phyloP scores from a whole-genome alignment of 2,113 vertebrate species.

The Pyxicephalus adspersus region DNA sequence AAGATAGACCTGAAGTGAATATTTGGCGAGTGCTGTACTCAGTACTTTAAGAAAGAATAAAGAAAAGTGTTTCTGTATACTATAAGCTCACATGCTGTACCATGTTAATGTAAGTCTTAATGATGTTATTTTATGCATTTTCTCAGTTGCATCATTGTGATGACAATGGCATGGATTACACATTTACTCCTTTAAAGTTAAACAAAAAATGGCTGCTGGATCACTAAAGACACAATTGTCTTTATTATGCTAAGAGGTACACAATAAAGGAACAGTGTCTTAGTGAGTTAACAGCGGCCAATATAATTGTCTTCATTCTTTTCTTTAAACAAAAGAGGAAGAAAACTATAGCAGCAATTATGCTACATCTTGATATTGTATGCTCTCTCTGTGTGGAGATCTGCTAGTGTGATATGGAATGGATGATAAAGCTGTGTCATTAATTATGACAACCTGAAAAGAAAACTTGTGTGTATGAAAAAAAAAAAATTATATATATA shows the following conservation, averaged over 20 bases:
- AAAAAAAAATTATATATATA: not conserved
- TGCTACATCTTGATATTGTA: no score
- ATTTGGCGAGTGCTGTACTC: no score
- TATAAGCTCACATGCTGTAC: not conserved
- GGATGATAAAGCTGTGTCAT: not conserved
- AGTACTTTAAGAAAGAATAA: no score
- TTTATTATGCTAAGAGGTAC: not conserved
- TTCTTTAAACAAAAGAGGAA: not conserved
- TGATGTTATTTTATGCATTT: not conserved
- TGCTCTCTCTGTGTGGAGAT: not conserved
- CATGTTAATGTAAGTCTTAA: conserved; percentile 32
- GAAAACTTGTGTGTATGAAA: not conserved
- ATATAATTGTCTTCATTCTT: not conserved
- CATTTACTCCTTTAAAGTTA: conserved; percentile 3
- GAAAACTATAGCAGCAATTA: not conserved
- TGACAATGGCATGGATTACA: not conserved
- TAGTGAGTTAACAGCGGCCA: not conserved
- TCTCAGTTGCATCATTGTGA: not conserved
- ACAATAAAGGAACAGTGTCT: not conserved
- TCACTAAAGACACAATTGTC: conserved; percentile 13
- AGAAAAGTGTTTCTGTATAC: not conserved
- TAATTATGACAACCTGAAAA: not conserved
- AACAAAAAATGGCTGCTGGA: conserved; percentile 12
- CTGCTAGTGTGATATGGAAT: not conserved
- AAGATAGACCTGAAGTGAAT: no score